These are phyloP conservation scores for Epinephelus moara DNA, from an alignment of 2,113 vertebrate species.

Conservation along the genomic window DNA sequence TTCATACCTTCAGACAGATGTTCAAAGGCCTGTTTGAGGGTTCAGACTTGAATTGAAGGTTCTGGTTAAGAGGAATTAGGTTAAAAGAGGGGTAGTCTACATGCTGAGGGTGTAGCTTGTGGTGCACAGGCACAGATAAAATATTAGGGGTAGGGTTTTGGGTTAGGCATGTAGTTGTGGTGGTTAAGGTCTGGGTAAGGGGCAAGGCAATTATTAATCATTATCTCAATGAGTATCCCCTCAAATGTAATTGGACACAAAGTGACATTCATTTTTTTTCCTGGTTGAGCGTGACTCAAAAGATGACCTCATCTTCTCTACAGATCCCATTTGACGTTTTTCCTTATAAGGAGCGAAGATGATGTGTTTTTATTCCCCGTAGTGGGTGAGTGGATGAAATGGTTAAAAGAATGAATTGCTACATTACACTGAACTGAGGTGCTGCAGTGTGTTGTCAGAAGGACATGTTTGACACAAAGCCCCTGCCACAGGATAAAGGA, in stretches of 20 bases:
- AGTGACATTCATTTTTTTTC: slow-evolving; percentile 11
- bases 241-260: neutral
- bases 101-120: neutral
- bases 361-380: neutral
- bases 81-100: neutral
- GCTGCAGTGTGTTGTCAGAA: neutral
- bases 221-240: too few relatives aligned
- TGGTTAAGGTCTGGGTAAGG: too few relatives aligned
- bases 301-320: slow-evolving; percentile 54
- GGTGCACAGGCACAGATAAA: slow-evolving; percentile 30
- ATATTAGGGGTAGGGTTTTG: neutral
- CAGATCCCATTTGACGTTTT: neutral
- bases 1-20: too few relatives aligned
- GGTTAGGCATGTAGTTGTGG: too few relatives aligned
- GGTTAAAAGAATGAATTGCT: neutral
- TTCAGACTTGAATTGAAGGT: too few relatives aligned
- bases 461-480: neutral
- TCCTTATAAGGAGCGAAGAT: slow-evolving; percentile 31
- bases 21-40: too few relatives aligned
- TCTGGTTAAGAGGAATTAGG: neutral
- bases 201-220: too few relatives aligned
- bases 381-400: neutral
- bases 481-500: neutral
- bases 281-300: slow-evolving; percentile 56
- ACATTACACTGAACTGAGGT: neutral